Conservation (phyloP, 2,113 vertebrate species). For the Chionomys nivalis region DNA sequence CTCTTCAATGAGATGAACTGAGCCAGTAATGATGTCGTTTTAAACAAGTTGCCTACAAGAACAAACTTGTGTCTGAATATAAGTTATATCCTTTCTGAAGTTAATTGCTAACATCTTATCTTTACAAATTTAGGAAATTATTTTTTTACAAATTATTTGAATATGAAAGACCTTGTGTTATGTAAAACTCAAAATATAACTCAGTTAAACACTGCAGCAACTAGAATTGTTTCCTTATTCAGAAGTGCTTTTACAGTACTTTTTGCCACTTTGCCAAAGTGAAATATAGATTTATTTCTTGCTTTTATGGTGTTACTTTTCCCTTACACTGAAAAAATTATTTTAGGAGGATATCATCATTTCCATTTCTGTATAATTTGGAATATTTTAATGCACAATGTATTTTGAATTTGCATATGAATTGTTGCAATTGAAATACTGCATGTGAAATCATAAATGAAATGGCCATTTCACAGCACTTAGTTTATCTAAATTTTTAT, state of each 20-base stretch:
- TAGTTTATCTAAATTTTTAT: background rate
- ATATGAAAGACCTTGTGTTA: background rate
- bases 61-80: background rate
- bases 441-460: background rate
- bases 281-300: constrained; percentile 46
- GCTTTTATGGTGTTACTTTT: constrained; percentile 38
- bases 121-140: background rate
- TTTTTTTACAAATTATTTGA: background rate
- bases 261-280: constrained; percentile 54
- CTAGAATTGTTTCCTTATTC: background rate
- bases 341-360: constrained; percentile 30
- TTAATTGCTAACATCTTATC: background rate
- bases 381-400: background rate
- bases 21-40: background rate
- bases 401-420: constrained; percentile 39
- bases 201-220: background rate
- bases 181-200: constrained; percentile 48
- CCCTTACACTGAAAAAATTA: constrained; percentile 24
- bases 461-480: background rate
- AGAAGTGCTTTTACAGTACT: background rate
- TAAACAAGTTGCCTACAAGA: background rate
- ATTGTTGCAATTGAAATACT: background rate
- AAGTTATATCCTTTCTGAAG: background rate
- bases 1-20: background rate
- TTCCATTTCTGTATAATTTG: constrained; percentile 45